phyloP scores from a whole-genome alignment of 2,113 vertebrate genomes.

The Hiodon tergisus region DNA sequence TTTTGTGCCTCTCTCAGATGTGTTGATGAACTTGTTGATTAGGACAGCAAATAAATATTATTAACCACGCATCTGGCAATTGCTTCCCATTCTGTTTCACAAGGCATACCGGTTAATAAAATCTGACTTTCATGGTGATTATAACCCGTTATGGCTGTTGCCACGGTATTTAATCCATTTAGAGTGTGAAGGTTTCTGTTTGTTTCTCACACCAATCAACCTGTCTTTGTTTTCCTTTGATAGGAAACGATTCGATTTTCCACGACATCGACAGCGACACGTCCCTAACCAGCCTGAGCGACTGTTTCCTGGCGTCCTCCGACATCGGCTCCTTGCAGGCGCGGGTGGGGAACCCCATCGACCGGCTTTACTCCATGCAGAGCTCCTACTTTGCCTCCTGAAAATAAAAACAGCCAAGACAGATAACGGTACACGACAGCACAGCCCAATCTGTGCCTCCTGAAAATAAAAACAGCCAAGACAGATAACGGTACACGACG shows the following conservation, averaged over 20 bases:
- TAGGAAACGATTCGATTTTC: slow-evolving; percentile 86
- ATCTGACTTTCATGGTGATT: not conserved
- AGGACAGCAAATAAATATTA: not conserved
- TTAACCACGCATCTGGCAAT: not conserved
- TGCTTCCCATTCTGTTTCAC: no score
- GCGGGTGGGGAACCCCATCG: slow-evolving; percentile 80
- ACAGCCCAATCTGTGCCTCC: slow-evolving; percentile 60
- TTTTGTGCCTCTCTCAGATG: not conserved
- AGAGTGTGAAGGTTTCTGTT: not conserved
- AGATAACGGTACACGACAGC: slow-evolving; percentile 30
- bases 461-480: slow-evolving; percentile 32
- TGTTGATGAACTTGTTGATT: slow-evolving; percentile 7
- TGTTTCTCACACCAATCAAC: not conserved
- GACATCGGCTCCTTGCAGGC: slow-evolving; percentile 76
- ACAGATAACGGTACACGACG: not conserved
- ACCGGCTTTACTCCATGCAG: slow-evolving; percentile 94
- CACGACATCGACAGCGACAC: slow-evolving; percentile 90
- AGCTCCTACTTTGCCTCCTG: slow-evolving; percentile 83
- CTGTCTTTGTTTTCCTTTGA: not conserved
- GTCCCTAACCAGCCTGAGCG: slow-evolving; percentile 87
- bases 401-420: slow-evolving; percentile 20
- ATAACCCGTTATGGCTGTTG: not conserved
- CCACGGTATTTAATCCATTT: not conserved
- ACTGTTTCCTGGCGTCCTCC: slow-evolving; percentile 80
- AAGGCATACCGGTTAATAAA: no score